Evolutionary conservation across 2,888 invertebrate species (phyloP).

Genomic region (Cephus runcator): DNA sequence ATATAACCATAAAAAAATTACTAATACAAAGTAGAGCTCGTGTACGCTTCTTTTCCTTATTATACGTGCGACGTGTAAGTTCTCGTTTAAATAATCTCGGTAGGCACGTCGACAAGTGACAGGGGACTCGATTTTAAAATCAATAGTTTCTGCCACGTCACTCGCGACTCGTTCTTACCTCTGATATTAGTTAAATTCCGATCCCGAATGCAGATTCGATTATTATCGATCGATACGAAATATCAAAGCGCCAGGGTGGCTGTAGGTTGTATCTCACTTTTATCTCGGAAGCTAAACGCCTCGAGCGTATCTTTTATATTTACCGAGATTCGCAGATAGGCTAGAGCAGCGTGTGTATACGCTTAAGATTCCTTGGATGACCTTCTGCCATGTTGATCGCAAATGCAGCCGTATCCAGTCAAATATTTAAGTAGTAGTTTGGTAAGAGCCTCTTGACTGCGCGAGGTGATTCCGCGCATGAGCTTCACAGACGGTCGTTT

Average conservation of each 20-base stretch:
- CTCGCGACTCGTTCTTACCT: neutral
- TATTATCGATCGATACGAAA: neutral
- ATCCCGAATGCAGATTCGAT: neutral
- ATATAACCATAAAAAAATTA: neutral
- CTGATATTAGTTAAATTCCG: neutral
- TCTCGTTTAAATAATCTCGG: neutral
- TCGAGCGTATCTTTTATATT: neutral
- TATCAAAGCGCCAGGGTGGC: neutral
- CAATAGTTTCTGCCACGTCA: neutral
- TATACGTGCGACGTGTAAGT: neutral
- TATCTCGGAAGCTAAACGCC: neutral
- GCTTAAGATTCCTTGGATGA: neutral
- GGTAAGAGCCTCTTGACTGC: neutral
- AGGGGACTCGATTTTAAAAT: neutral
- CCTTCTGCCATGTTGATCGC: slow-evolving; percentile 6
- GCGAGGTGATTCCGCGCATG: neutral
- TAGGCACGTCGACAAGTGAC: neutral
- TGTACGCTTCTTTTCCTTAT: neutral
- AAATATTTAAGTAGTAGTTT: neutral
- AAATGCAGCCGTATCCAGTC: neutral
- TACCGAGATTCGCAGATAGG: slow-evolving; percentile 1
- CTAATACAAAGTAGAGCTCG: neutral
- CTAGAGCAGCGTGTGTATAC: neutral
- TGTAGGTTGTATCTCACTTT: neutral
- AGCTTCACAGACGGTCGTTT: neutral